phyloP scores from a whole-genome alignment of 2,113 vertebrate genomes.

The Dendropsophus ebraccatus region DNA sequence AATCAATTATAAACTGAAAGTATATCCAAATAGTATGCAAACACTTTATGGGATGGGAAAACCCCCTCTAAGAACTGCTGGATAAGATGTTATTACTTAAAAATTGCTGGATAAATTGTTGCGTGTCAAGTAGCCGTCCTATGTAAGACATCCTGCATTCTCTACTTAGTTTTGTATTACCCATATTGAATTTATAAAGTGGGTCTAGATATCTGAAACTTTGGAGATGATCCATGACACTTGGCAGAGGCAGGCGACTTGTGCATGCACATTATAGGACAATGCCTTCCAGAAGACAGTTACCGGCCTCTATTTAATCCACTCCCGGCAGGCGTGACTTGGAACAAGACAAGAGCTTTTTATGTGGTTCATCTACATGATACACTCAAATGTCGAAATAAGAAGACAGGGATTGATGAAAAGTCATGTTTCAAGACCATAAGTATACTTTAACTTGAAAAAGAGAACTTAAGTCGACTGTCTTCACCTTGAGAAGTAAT shows the following conservation, averaged over 20 bases:
- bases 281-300: slow-evolving; percentile 2
- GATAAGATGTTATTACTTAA: not conserved
- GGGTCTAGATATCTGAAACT: slow-evolving; percentile 5
- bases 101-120: not conserved
- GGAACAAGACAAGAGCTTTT: slow-evolving; percentile 44
- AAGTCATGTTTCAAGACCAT: slow-evolving; percentile 17
- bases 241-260: slow-evolving; percentile 11
- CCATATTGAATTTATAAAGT: slow-evolving; percentile 4
- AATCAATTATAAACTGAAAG: no score
- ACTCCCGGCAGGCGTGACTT: slow-evolving; percentile 47
- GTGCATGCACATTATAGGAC: slow-evolving; percentile 32
- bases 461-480: slow-evolving; percentile 15
- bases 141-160: not conserved
- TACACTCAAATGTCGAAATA: slow-evolving; percentile 2
- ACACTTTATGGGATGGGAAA: no score
- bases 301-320: slow-evolving; percentile 27
- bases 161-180: not conserved
- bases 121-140: not conserved
- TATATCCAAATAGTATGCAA: no score
- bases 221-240: slow-evolving; percentile 33
- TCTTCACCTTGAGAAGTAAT: slow-evolving; percentile 17
- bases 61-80: no score
- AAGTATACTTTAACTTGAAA: slow-evolving; percentile 10
- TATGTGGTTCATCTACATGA: slow-evolving; percentile 27
- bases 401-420: slow-evolving; percentile 27